These are phyloP conservation scores for Trachelus tabidus DNA, from an alignment of 2,888 invertebrate genomes.

Conservation along the genomic window DNA sequence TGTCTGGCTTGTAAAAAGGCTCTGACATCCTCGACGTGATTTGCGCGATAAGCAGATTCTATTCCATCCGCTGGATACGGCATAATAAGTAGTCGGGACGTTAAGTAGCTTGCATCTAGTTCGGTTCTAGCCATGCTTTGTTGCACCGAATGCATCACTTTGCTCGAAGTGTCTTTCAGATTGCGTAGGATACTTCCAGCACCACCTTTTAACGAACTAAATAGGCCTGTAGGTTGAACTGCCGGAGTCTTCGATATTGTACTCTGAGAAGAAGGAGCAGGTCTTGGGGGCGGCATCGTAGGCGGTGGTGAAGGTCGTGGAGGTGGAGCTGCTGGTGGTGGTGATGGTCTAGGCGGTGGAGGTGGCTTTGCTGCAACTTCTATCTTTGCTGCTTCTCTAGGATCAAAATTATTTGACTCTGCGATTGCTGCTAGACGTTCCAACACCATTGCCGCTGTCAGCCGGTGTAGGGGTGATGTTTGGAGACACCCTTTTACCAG, in stretches of 20 bases:
- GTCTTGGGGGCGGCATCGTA: slow-evolving; percentile 62
- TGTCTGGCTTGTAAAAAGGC: slow-evolving; percentile 82
- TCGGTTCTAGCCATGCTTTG: slow-evolving; percentile 90
- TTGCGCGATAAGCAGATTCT: slow-evolving; percentile 91
- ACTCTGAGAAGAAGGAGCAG: slow-evolving; percentile 47
- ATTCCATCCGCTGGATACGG: slow-evolving; percentile 95
- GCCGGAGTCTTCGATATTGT: slow-evolving; percentile 17
- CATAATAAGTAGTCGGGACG: slow-evolving; percentile 92
- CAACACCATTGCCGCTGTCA: slow-evolving; percentile 82
- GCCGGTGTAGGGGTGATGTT: slow-evolving; percentile 84
- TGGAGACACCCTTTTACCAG: slow-evolving; percentile 81
- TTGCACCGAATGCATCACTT: slow-evolving; percentile 97
- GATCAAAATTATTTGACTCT: slow-evolving; percentile 84
- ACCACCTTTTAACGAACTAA: slow-evolving; percentile 90
- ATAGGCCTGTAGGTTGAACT: slow-evolving; percentile 71
- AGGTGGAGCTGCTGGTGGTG: slow-evolving; percentile 54
- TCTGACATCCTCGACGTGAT: slow-evolving; percentile 92
- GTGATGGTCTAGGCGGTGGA: slow-evolving; percentile 51
- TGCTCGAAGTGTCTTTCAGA: slow-evolving; percentile 93
- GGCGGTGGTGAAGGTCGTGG: slow-evolving; percentile 51
- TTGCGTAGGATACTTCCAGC: slow-evolving; percentile 94
- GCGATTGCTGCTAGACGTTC: slow-evolving; percentile 91
- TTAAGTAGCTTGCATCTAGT: slow-evolving; percentile 92
- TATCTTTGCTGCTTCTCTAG: slow-evolving; percentile 81
- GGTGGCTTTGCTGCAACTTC: slow-evolving; percentile 58